A percentile compares a stretch with the other conserved stretches of the same genome.
Evolutionary conservation across 2,797 vertebrate species (phyloP).

Genomic region (Falco concolor): DNA sequence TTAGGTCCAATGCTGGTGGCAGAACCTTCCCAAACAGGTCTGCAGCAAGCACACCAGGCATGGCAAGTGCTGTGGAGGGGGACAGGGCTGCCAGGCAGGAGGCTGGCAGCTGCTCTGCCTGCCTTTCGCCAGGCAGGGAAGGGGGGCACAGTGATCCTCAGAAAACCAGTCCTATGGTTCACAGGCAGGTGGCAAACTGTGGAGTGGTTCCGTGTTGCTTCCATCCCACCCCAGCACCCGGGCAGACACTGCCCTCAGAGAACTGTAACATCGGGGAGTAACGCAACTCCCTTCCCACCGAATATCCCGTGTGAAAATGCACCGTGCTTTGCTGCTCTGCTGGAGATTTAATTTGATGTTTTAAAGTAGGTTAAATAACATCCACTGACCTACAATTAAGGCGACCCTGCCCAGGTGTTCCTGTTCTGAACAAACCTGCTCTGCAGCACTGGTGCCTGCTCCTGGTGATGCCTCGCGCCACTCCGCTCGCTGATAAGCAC

Average conservation of each 20-base stretch:
- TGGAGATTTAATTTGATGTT: background rate
- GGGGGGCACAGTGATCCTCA: background rate
- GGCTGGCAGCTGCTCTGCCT: background rate
- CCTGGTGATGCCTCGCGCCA: background rate
- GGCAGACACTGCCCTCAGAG: accelerated
- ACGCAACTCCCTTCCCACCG: accelerated
- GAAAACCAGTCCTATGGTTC: background rate
- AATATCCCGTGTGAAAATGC: background rate
- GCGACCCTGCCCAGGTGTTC: conserved; percentile 45
- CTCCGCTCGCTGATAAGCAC: background rate
- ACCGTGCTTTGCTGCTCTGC: background rate
- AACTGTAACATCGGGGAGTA: accelerated
- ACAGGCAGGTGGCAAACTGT: accelerated
- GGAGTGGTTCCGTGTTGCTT: accelerated
- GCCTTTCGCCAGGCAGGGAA: background rate
- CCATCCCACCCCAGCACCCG: background rate
- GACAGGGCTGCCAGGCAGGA: too few species aligned
- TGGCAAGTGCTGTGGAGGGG: background rate
- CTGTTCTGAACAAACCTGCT: conserved; percentile 61
- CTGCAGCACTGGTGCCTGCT: background rate
- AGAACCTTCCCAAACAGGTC: too few species aligned
- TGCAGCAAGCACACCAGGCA: background rate
- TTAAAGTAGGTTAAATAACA: conserved; percentile 45
- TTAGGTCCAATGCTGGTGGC: accelerated
- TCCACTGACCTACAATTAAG: conserved; percentile 56